Percentiles rank a stretch among this genome's conserved stretches.
Evolutionary conservation across 2,888 invertebrate genomes (phyloP).

Genomic region (Barypeithes pellucidus): DNA sequence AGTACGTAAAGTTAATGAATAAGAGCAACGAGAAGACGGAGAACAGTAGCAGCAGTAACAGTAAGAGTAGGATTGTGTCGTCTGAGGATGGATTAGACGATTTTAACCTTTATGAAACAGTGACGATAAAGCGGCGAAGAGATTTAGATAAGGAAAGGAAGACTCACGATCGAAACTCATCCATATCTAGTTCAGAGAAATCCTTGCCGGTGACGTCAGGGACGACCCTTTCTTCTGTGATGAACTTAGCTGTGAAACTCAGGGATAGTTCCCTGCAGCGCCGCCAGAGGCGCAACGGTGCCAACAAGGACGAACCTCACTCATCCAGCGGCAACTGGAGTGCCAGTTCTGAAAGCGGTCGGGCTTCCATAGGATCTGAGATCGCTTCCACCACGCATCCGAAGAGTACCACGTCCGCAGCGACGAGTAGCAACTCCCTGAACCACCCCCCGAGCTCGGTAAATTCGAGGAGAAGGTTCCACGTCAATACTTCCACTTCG

Average conservation of each 20-base stretch:
- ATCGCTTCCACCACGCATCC: constrained; percentile 83
- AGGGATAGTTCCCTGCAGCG: constrained; percentile 83
- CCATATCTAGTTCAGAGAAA: constrained; percentile 84
- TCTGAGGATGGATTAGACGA: constrained; percentile 73
- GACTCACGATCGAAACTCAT: constrained; percentile 83
- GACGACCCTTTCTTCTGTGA: constrained; percentile 74
- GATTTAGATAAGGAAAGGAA: constrained; percentile 77
- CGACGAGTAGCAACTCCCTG: constrained; percentile 81
- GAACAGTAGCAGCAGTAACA: constrained; percentile 62
- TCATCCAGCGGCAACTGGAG: constrained; percentile 97
- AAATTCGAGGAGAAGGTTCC: constrained; percentile 77
- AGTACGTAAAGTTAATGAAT: constrained; percentile 83
- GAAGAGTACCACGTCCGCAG: constrained; percentile 80
- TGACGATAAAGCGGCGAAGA: constrained; percentile 75
- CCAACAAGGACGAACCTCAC: constrained; percentile 85
- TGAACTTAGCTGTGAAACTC: constrained; percentile 80
- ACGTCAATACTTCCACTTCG: constrained; percentile 83
- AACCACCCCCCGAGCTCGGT: constrained; percentile 79
- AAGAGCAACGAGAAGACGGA: constrained; percentile 75
- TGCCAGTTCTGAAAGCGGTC: constrained; percentile 91
- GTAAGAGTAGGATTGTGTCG: constrained; percentile 33
- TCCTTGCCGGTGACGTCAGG: constrained; percentile 70
- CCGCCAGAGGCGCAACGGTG: constrained; percentile 78
- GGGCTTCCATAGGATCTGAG: constrained; percentile 89
- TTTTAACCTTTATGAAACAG: constrained; percentile 78